Evolutionary conservation across 2,797 vertebrate genomes (phyloP).

Genomic region (Megalops cyprinoides): DNA sequence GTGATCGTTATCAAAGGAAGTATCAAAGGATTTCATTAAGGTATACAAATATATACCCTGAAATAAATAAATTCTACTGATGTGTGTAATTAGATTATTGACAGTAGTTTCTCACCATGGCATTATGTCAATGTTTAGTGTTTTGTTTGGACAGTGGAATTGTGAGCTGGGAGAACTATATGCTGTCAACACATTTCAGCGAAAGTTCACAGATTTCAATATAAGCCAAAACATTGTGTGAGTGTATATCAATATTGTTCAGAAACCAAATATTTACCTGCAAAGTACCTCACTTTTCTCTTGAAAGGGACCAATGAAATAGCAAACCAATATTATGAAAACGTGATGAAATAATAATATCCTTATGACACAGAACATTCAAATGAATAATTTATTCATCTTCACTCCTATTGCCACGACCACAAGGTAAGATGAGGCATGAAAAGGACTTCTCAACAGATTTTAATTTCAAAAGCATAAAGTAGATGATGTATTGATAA

Average conservation of each 20-base stretch:
- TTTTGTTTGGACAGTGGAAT: constrained; percentile 18
- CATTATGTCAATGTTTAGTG: not conserved
- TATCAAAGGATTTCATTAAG: constrained; percentile 26
- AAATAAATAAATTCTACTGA: constrained; percentile 23
- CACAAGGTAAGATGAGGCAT: too few relatives aligned
- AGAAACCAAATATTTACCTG: not conserved
- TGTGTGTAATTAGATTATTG: constrained; percentile 18
- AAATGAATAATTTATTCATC: not conserved
- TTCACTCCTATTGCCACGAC: too few relatives aligned
- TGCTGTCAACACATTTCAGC: not conserved
- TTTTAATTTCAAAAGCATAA: too few relatives aligned
- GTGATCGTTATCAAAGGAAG: constrained; percentile 11
- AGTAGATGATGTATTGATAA: too few relatives aligned
- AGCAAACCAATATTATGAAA: not conserved
- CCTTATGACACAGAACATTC: not conserved
- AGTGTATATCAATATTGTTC: not conserved
- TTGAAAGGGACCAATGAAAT: not conserved
- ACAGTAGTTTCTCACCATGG: constrained; percentile 11
- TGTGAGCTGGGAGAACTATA: not conserved
- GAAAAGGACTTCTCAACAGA: too few relatives aligned
- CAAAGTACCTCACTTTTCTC: not conserved
- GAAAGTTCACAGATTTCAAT: not conserved
- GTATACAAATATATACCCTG: constrained; percentile 14
- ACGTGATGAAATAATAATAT: not conserved
- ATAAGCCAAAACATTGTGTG: not conserved